Percentiles rank a stretch among this genome's conserved stretches.
Evolutionary conservation across 1,140 invertebrate genomes (phyloP).

Genomic region (Argopecten irradians): DNA sequence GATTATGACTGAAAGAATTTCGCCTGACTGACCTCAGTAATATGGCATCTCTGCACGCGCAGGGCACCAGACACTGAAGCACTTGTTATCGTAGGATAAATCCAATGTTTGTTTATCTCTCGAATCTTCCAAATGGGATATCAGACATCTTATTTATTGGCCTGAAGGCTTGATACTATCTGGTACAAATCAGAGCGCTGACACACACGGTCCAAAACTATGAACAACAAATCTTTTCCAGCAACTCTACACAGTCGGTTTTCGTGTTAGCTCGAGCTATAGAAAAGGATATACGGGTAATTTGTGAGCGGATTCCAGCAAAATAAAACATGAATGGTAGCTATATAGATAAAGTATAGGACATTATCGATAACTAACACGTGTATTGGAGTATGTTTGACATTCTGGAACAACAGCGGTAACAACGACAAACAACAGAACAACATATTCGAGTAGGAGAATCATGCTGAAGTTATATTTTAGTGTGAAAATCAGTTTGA

Average conservation of each 20-base stretch:
- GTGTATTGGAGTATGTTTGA: too few species aligned
- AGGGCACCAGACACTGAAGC: neutral
- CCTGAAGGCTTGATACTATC: neutral
- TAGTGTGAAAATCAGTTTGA: too few species aligned
- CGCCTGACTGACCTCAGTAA: neutral
- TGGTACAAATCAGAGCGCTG: neutral
- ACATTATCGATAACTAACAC: too few species aligned
- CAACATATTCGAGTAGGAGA: too few species aligned
- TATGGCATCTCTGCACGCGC: neutral
- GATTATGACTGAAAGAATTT: neutral
- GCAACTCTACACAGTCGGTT: neutral
- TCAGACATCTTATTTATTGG: neutral
- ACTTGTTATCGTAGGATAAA: conserved; percentile 1
- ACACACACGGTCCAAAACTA: neutral
- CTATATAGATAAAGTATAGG: too few species aligned
- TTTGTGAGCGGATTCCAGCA: neutral
- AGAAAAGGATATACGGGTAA: neutral
- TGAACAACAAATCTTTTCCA: neutral
- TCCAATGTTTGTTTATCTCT: neutral
- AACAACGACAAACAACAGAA: too few species aligned
- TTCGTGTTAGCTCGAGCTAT: neutral
- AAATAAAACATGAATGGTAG: neutral
- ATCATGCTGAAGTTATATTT: too few species aligned
- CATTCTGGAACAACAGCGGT: too few species aligned
- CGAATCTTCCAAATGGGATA: neutral